These are phyloP conservation scores for Emydoidea blandingii DNA, from an alignment of 2,797 vertebrate species.

Conservation along the genomic window DNA sequence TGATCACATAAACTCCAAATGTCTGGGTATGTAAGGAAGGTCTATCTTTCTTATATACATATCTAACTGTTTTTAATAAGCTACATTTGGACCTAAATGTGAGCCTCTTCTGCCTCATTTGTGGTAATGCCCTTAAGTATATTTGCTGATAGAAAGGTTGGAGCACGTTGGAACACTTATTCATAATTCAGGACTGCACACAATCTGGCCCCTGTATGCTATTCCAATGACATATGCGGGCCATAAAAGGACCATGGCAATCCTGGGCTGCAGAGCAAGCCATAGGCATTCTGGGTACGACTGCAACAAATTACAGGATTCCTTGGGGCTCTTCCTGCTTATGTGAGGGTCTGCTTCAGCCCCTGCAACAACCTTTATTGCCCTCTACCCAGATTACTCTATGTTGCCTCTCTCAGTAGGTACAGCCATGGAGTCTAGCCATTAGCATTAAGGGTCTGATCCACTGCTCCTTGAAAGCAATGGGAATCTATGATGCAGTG, in stretches of 20 bases:
- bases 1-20: background rate
- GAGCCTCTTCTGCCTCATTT: background rate
- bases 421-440: background rate
- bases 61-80: background rate
- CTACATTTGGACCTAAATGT: background rate
- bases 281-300: background rate
- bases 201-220: too few relatives aligned
- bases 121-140: background rate
- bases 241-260: background rate
- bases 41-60: background rate
- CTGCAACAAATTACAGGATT: background rate
- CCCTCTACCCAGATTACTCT: background rate
- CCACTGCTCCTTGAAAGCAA: background rate
- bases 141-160: background rate
- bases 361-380: background rate
- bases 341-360: background rate
- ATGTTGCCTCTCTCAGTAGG: background rate
- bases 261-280: background rate
- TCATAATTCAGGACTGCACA: too few relatives aligned
- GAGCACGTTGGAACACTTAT: background rate
- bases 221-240: too few relatives aligned
- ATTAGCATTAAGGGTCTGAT: background rate
- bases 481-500: background rate
- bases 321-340: background rate
- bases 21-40: background rate